Conservation (phyloP, 2,888 invertebrate genomes). For the Rhaphigaster nebulosa region DNA sequence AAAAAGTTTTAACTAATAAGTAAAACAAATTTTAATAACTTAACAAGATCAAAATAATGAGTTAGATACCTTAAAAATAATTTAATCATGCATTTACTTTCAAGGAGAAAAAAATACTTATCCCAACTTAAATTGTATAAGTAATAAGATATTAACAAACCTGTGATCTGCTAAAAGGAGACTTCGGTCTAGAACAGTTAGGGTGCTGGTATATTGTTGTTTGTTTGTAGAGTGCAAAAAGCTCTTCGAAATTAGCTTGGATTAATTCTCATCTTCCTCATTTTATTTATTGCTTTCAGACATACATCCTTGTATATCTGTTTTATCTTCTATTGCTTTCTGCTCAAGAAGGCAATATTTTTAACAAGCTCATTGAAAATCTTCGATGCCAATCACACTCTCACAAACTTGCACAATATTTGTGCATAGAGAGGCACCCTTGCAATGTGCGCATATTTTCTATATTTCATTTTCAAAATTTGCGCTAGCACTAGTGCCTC, state of each 20-base stretch:
- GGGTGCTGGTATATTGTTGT: slow-evolving; percentile 57
- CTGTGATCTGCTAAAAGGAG: slow-evolving; percentile 47
- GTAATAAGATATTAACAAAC: slow-evolving; percentile 44
- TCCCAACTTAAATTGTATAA: not conserved
- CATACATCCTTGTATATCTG: slow-evolving; percentile 29
- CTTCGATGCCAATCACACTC: slow-evolving; percentile 52
- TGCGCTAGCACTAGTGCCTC: slow-evolving; percentile 64
- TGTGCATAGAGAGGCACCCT: slow-evolving; percentile 61
- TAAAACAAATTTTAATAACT: not conserved
- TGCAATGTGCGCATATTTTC: slow-evolving; percentile 58
- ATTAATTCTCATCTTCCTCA: slow-evolving; percentile 6
- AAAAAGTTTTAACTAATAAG: not conserved
- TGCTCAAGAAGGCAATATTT: slow-evolving; percentile 40
- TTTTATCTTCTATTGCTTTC: slow-evolving; percentile 31
- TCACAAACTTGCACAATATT: slow-evolving; percentile 52
- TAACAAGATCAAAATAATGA: not conserved
- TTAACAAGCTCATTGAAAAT: not conserved
- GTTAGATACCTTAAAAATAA: not conserved
- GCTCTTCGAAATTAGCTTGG: slow-evolving; percentile 43
- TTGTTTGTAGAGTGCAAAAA: slow-evolving; percentile 59
- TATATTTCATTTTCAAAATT: slow-evolving; percentile 53
- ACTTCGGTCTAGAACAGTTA: slow-evolving; percentile 51
- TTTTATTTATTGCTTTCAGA: not conserved
- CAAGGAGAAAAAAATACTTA: not conserved
- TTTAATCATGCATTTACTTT: not conserved